These are phyloP conservation scores for Menura novaehollandiae DNA, from an alignment of 2,113 vertebrate species.

Conservation along the genomic window DNA sequence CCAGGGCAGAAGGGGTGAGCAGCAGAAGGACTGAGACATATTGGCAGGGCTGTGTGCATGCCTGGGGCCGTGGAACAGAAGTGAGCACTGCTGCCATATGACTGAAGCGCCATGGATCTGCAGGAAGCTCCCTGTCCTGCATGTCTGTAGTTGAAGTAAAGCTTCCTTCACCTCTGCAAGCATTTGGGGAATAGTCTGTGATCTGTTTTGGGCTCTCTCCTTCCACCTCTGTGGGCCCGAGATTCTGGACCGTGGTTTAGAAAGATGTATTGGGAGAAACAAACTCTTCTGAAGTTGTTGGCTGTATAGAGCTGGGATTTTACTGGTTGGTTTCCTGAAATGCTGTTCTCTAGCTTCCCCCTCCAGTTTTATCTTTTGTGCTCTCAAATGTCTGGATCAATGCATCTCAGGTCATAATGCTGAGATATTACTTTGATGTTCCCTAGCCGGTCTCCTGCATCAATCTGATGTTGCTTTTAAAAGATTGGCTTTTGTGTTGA, in stretches of 20 bases:
- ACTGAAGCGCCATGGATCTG: background rate
- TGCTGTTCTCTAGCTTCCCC: background rate
- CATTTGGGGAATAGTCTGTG: background rate
- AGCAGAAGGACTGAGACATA: background rate
- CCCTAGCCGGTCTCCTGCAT: background rate
- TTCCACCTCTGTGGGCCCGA: background rate
- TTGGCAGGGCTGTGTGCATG: background rate
- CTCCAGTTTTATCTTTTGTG: background rate
- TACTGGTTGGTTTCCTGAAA: background rate
- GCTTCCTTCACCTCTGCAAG: background rate
- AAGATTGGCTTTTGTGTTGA: background rate
- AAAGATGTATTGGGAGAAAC: background rate
- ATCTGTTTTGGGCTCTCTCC: background rate
- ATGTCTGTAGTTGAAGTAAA: background rate
- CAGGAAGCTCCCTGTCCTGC: background rate
- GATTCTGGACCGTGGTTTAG: background rate
- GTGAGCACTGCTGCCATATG: background rate
- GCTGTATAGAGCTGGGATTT: background rate
- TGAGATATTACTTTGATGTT: background rate
- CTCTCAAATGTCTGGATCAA: slow-evolving; percentile 12
- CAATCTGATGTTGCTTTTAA: background rate
- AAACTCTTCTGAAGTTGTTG: background rate
- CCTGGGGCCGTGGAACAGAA: background rate
- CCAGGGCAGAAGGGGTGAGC: background rate
- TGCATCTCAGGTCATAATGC: background rate